Conservation (phyloP, 2,797 vertebrate genomes). For the Antrozous pallidus region DNA sequence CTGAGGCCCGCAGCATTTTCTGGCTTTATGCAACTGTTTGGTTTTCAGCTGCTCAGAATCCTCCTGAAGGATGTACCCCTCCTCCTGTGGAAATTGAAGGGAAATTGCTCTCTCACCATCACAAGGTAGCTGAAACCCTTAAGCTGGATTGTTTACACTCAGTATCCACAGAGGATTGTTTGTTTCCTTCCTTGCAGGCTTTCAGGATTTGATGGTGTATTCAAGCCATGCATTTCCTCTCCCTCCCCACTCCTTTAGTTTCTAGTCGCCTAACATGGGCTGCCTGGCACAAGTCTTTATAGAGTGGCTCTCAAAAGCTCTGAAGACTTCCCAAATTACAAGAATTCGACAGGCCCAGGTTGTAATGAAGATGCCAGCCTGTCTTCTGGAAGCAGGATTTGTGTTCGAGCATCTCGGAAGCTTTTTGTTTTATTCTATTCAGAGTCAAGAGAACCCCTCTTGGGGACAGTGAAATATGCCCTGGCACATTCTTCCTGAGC, state of each 20-base stretch:
- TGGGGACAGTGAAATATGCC: conserved; percentile 65
- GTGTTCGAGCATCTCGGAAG: conserved; percentile 48
- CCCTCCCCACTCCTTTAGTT: not conserved
- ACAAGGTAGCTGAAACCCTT: not conserved
- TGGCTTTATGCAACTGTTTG: not conserved
- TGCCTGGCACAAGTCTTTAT: conserved; percentile 49
- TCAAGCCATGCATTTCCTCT: not conserved
- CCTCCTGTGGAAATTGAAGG: not conserved
- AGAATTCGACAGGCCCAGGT: not conserved
- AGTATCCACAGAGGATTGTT: not conserved
- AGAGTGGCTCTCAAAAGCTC: not conserved
- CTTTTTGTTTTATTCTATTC: conserved; percentile 62
- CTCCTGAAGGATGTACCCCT: not conserved
- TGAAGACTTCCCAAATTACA: not conserved
- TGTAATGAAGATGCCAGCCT: conserved; percentile 39
- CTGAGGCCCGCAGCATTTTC: not conserved
- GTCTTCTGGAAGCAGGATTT: conserved; percentile 47
- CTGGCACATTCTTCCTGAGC: conserved; percentile 58
- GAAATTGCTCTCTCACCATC: not conserved
- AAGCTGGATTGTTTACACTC: not conserved
- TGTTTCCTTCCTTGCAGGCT: not conserved
- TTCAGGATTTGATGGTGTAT: not conserved
- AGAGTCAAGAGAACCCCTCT: conserved; percentile 55
- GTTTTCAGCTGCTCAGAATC: not conserved
- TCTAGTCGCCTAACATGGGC: not conserved